Evolutionary conservation across 1,140 invertebrate species (phyloP), one percentile per base, ranked within the genome.

Genomic region (Lordiphosa clarofinis): DNA sequence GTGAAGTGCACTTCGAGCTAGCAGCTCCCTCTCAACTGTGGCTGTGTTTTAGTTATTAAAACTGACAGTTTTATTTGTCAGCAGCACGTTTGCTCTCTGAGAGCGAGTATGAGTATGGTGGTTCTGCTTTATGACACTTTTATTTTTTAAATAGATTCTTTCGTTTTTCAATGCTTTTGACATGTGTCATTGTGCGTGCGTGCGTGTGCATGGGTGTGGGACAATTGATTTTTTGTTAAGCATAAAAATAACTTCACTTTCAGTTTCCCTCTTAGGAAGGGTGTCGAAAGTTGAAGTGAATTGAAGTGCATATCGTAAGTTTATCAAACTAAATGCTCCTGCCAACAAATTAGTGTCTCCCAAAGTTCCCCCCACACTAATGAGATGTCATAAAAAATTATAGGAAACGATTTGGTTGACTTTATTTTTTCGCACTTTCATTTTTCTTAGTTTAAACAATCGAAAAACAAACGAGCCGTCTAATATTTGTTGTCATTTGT

Each of bases 51-150:
- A 84, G 73, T 84, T 84, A 84, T 84, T 84, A 84, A 84, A 84
- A 76, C 78, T 84, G 78, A 84, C 78, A 84, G 73, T 84, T 84
- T 84, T 84, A 84, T 84, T 84, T 84, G 78, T 84, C 73, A 75
- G 78, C 76, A 72, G 67, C 56, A 19, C 36, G 39, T 36, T 44
- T 15, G 31, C 39, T 54, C 44, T 33, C 28, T 28, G 24, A 5
- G 6, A 5, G 6, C 19, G 44, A 33, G 40, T 55, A 60, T 38
- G 39, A 31, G 35, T 36, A 46, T 49, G 42, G 47, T 38, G 54
- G 48, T 12, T 56, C 64, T 62, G 66, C 58, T 73, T 73, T 73
- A 84, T 84, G 78, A 84, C 78, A 84, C 69, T 84, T 84, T 82
- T 74, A 54, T 56, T 58, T 28, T 53, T 37, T 49, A 78, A 56